These are phyloP conservation scores for Ophonus ardosiacus DNA, from an alignment of 2,888 invertebrate genomes.

Conservation along the genomic window DNA sequence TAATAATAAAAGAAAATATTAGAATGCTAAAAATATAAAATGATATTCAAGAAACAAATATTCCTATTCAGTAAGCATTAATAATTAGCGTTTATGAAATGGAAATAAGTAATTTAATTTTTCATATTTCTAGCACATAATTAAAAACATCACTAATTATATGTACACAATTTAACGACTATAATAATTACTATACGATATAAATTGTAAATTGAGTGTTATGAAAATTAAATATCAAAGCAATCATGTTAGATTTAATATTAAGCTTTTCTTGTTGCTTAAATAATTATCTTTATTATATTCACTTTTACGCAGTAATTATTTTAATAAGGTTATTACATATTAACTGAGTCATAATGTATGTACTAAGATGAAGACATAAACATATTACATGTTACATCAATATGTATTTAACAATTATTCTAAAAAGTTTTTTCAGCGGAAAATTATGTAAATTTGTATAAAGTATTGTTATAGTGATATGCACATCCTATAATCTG, in stretches of 20 bases:
- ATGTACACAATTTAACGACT: neutral
- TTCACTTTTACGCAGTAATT: constrained; percentile 48
- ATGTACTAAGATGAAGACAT: neutral
- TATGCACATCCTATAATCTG: neutral
- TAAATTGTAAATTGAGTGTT: constrained; percentile 2
- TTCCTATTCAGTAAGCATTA: no score
- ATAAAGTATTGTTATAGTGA: neutral
- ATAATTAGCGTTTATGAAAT: no score
- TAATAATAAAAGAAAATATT: no score
- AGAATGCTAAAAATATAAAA: no score
- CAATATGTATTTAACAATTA: constrained; percentile 23
- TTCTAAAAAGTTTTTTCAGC: neutral
- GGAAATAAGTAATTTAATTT: neutral
- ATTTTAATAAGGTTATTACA: constrained; percentile 49
- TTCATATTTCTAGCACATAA: neutral
- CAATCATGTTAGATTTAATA: neutral
- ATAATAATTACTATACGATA: constrained; percentile 15
- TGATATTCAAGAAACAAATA: no score
- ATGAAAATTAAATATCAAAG: constrained; percentile 32
- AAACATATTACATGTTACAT: constrained; percentile 10
- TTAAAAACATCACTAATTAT: neutral
- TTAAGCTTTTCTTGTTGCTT: constrained; percentile 7
- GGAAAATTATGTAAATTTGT: constrained; percentile 15
- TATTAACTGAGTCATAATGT: constrained; percentile 1
- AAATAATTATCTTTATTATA: constrained; percentile 31